Evolutionary conservation across 2,797 vertebrate species (phyloP).

Genomic region (Pangasius larnaudii): DNA sequence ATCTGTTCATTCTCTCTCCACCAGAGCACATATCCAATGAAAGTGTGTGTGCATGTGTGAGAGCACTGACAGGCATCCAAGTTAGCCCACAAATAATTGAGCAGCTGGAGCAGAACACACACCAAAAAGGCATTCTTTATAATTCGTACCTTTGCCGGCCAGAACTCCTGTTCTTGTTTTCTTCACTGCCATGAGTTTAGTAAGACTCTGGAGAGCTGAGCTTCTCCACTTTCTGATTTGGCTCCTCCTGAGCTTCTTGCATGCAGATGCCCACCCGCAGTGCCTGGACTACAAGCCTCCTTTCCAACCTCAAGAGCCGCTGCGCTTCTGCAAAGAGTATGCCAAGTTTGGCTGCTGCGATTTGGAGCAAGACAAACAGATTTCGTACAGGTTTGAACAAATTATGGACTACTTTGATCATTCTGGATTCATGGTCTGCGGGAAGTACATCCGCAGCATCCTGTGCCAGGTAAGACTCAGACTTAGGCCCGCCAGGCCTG

Average conservation of each 20-base stretch:
- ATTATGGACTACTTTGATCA: conserved; percentile 81
- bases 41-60: conserved; percentile 33
- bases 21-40: conserved; percentile 66
- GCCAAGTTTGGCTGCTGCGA: conserved; percentile 82
- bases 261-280: conserved; percentile 78
- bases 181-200: conserved; percentile 51
- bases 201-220: conserved; percentile 36
- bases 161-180: conserved; percentile 2
- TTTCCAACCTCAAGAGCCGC: conserved; percentile 72
- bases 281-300: conserved; percentile 85
- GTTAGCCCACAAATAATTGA: conserved; percentile 6
- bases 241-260: conserved; percentile 60
- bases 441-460: conserved; percentile 76
- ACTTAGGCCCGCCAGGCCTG: background rate
- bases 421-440: conserved; percentile 73
- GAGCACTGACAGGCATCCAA: conserved; percentile 34
- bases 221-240: conserved; percentile 53
- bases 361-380: conserved; percentile 69
- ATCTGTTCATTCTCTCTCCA: conserved; percentile 55
- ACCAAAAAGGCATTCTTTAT: conserved; percentile 37
- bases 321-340: conserved; percentile 80
- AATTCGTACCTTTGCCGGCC: conserved; percentile 22
- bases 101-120: conserved; percentile 14
- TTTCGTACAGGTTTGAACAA: conserved; percentile 70
- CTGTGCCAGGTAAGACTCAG: conserved; percentile 78